phyloP scores from a whole-genome alignment of 2,888 invertebrate genomes.

The Drosophila stalkeri region DNA sequence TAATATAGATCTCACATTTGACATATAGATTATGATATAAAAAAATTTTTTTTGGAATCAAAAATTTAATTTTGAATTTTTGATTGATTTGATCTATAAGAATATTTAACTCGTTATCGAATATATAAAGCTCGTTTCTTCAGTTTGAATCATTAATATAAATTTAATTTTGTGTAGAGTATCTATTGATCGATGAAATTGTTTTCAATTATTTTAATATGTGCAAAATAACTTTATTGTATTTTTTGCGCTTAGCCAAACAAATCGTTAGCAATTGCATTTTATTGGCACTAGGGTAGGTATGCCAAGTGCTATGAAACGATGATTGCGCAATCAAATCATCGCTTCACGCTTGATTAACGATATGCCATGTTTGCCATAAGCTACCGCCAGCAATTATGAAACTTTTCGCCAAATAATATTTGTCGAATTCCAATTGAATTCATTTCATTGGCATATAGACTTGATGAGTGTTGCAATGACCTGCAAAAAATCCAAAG shows the following conservation, averaged over 20 bases:
- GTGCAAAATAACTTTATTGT: constrained; percentile 35
- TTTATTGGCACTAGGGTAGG: constrained; percentile 1
- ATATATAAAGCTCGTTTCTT: too few relatives aligned
- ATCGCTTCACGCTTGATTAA: constrained; percentile 76
- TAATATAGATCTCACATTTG: too few relatives aligned
- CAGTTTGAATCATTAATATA: too few relatives aligned
- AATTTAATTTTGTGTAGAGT: background rate
- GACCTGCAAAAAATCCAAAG: background rate
- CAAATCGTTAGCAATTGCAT: constrained; percentile 72
- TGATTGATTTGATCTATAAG: too few relatives aligned
- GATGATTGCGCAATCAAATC: constrained; percentile 68
- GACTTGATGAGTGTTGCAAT: constrained; percentile 23
- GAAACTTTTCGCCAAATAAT: constrained; percentile 18
- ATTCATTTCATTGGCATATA: constrained; percentile 24
- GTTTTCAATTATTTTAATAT: background rate
- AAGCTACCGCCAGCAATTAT: constrained; percentile 50
- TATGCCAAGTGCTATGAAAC: constrained; percentile 13
- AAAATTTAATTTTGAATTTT: too few relatives aligned
- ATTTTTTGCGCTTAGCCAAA: constrained; percentile 61
- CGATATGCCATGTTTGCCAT: constrained; percentile 54
- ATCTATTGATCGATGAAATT: background rate
- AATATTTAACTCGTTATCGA: too few relatives aligned
- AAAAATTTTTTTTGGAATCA: too few relatives aligned
- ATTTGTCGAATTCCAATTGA: constrained; percentile 35
- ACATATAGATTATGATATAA: too few relatives aligned